Evolutionary conservation across 92 coral and sea anemone genomes (phyloP).

Genomic region (Paramuricea clavata): DNA sequence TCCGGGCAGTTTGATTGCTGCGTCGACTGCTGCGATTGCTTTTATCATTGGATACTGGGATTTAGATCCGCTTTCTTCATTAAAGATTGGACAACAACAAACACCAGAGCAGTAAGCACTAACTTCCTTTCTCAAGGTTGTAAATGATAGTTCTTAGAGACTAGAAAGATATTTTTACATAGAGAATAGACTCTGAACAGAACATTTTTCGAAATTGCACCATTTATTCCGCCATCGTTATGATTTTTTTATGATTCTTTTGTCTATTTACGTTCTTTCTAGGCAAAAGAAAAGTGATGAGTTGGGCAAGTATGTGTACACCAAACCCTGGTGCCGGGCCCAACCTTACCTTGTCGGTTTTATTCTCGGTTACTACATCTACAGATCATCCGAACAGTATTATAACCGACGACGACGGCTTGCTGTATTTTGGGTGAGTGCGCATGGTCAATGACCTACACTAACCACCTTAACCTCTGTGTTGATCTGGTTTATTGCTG

Average conservation of each 20-base stretch:
- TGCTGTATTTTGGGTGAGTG: conserved; percentile 21
- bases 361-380: conserved; percentile 76
- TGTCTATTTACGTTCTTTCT: background rate
- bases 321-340: conserved; percentile 92
- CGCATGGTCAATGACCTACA: background rate
- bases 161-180: no score
- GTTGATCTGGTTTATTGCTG: no score
- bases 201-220: background rate
- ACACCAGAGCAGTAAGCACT: conserved; percentile 22
- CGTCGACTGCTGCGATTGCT: conserved; percentile 68
- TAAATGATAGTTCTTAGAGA: no score
- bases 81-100: background rate
- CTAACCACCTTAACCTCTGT: no score
- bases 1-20: conserved; percentile 59
- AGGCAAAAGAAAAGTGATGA: background rate
- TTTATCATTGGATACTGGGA: conserved; percentile 63
- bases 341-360: conserved; percentile 92
- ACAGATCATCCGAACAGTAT: conserved; percentile 3
- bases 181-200: background rate
- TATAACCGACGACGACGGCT: background rate
- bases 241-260: no score
- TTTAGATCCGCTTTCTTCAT: conserved; percentile 14
- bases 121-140: background rate
- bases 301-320: conserved; percentile 50
- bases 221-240: no score